Conservation (phyloP, 2,113 vertebrate species). For the Gracilinanus agilis region DNA sequence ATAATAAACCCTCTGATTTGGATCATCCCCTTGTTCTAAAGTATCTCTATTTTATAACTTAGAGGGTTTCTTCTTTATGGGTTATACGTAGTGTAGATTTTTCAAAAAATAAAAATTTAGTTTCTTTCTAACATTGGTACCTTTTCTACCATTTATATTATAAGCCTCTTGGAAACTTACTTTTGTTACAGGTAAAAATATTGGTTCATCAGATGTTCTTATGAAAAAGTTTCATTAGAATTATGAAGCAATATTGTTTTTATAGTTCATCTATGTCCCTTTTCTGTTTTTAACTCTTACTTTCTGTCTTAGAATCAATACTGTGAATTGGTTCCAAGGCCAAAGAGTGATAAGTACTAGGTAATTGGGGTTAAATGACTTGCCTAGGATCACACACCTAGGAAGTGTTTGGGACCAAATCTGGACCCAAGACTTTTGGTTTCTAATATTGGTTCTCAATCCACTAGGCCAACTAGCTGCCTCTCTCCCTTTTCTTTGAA, state of each 20-base stretch:
- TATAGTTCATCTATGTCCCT: neutral
- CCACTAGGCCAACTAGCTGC: too few species aligned
- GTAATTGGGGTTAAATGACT: too few species aligned
- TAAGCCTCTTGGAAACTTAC: neutral
- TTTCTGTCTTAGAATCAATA: too few species aligned
- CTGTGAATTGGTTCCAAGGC: too few species aligned
- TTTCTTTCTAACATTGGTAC: slow-evolving; percentile 2
- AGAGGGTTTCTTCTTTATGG: neutral
- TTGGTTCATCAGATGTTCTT: slow-evolving; percentile 28
- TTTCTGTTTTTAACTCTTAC: neutral
- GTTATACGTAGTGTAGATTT: neutral
- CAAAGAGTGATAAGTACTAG: too few species aligned
- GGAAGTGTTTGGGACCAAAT: neutral
- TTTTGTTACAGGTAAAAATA: slow-evolving; percentile 22
- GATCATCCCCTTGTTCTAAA: slow-evolving; percentile 1
- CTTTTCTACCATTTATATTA: neutral
- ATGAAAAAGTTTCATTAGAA: neutral
- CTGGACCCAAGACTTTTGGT: neutral
- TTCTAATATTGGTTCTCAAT: too few species aligned
- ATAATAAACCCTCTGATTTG: slow-evolving; percentile 14
- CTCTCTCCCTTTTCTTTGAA: neutral
- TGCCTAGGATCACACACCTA: too few species aligned
- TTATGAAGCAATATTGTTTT: slow-evolving; percentile 25
- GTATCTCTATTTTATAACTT: slow-evolving; percentile 36
- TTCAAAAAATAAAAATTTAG: slow-evolving; percentile 34